Base-by-base conservation (phyloP, 2,113 vertebrate species). In the Eptesicus fuscus region DNA sequence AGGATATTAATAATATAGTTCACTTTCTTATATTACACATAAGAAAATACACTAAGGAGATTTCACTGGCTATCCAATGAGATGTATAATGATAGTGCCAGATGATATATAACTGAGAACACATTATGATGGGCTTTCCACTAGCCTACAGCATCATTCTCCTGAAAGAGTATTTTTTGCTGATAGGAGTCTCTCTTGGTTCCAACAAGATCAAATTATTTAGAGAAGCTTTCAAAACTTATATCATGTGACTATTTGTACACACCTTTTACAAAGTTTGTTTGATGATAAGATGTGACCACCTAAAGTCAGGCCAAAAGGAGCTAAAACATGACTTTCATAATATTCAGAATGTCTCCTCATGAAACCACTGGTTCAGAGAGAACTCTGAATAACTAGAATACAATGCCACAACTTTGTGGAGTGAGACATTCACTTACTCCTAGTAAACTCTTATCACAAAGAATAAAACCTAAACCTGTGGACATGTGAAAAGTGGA, bases 401-500 rank as follows among this genome's bases (percentile, higher is more conserved):
- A 65, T 35, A n/a, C 88, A 94, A 63, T 37, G 79, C 91, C 56
- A 79, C 4, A 30, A 25, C 56, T 89, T 83, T 94, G 85, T 94
- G 35, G n/a, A 91, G 44, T 7, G 25, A 83, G 56, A 59, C 73
- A 32, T 44, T 93, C 37, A n/a, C 51, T 83, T 70, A 94, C 16
- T 84, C 82, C 88, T 12, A 90, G 7, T 5, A 12, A 80, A 42
- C 42, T 87, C 59, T 88, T 94, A 32, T 82, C 79, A 87, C 14
- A 51, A 83, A 86, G 49, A 91, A 89, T 89, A 92, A 93, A 95
- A 83, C 32, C 20, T 35, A 86, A 91, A 74, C 9, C 44, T 89
- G 18, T 0, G 53, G 56, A 59, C n/a, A 70, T 51, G 17, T 28
- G 53, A 53, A 92, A 32, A 53, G 76, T 90, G 56, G 67, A 32